A percentile compares a stretch with the other conserved stretches of the same genome.
These are phyloP conservation scores for Cygnus atratus DNA, from an alignment of 2,113 vertebrate species.

Conservation along the genomic window DNA sequence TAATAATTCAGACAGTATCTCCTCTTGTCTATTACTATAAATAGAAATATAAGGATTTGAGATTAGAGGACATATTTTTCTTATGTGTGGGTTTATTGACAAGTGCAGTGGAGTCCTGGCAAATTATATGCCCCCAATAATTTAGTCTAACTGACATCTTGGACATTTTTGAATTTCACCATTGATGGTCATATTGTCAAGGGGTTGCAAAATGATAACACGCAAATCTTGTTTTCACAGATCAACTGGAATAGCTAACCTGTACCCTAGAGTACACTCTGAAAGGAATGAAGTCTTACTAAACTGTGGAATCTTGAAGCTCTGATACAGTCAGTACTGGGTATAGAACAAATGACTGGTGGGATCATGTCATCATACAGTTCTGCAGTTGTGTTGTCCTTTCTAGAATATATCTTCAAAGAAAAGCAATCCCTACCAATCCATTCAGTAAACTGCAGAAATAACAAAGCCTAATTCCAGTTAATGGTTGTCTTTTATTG, in stretches of 20 bases:
- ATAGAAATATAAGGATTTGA: not conserved
- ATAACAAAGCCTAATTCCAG: not conserved
- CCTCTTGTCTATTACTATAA: not conserved
- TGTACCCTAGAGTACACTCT: not conserved
- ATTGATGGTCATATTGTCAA: not conserved
- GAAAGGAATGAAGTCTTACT: not conserved
- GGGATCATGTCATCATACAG: not conserved
- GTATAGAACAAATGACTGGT: not conserved
- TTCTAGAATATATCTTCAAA: not conserved
- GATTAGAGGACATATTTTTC: not conserved
- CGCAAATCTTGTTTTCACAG: not conserved
- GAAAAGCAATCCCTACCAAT: not conserved
- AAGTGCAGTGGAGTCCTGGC: not conserved
- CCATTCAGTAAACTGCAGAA: not conserved
- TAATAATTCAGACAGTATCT: not conserved
- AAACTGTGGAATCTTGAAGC: not conserved
- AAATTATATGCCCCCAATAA: not conserved
- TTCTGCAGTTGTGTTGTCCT: not conserved
- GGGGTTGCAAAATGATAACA: not conserved
- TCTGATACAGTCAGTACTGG: not conserved
- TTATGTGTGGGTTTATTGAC: not conserved
- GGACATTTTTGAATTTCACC: not conserved
- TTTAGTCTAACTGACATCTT: not conserved
- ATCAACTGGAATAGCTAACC: not conserved
- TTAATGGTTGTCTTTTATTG: not conserved